Evolutionary conservation across 2,113 vertebrate genomes (phyloP).

Genomic region (Notiomystis cincta): DNA sequence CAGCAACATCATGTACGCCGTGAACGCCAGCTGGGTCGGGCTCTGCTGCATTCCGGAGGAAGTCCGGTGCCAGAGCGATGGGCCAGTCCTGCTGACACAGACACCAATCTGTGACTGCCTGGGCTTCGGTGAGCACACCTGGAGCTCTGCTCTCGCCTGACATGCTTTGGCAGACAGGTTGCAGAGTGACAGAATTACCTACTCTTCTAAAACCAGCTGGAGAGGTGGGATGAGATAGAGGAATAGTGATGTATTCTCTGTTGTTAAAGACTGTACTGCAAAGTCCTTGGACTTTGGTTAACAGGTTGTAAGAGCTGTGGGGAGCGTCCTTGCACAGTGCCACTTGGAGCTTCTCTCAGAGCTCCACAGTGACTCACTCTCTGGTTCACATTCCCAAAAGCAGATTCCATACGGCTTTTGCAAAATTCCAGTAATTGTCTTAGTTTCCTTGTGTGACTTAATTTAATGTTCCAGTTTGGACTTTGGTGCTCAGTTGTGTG

Average conservation of each 20-base stretch:
- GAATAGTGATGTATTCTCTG: background rate
- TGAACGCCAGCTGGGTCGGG: constrained; percentile 87
- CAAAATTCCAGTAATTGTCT: background rate
- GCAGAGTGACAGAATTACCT: background rate
- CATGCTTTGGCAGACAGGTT: fast-evolving
- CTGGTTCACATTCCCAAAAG: fast-evolving
- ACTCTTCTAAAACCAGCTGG: background rate
- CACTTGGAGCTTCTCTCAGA: fast-evolving
- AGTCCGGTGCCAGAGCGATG: constrained; percentile 60
- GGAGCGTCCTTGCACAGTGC: fast-evolving
- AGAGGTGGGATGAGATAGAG: background rate
- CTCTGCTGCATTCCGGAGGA: constrained; percentile 87
- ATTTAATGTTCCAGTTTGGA: background rate
- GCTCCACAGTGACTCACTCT: background rate
- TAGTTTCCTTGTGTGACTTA: fast-evolving
- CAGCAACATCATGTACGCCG: constrained; percentile 82
- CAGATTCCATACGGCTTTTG: background rate
- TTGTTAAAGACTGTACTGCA: background rate
- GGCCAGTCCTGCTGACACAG: constrained; percentile 85
- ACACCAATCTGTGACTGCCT: constrained; percentile 87
- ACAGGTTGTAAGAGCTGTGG: background rate
- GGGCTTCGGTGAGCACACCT: constrained; percentile 82
- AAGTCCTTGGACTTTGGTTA: background rate
- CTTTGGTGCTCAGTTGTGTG: fast-evolving
- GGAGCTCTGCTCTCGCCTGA: background rate